Conservation (phyloP, 2,888 invertebrate species). For the Chymomyza caudatula region DNA sequence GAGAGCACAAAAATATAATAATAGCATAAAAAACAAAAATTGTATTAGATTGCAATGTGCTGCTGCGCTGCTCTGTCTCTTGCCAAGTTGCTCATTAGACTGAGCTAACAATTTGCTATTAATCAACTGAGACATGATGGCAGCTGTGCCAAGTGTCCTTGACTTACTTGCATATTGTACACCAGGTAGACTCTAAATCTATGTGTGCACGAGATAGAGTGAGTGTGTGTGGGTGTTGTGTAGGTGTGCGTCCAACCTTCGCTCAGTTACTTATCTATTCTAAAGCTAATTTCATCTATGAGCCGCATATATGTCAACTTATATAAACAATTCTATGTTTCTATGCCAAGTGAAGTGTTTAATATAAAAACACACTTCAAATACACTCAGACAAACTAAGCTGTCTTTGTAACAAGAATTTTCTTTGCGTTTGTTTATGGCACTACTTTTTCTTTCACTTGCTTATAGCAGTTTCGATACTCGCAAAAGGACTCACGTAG, state of each 20-base stretch:
- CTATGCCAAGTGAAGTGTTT: slow-evolving; percentile 10
- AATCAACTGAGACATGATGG: slow-evolving; percentile 42
- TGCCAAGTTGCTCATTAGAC: slow-evolving; percentile 45
- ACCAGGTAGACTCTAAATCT: not conserved
- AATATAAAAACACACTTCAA: not conserved
- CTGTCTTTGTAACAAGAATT: no score
- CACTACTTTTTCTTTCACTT: no score
- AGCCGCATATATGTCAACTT: not conserved
- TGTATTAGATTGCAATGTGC: not conserved
- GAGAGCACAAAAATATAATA: slow-evolving; percentile 3
- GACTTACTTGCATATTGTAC: slow-evolving; percentile 35
- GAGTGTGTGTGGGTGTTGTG: not conserved
- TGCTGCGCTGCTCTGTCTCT: not conserved
- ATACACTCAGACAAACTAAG: not conserved
- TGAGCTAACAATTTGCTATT: slow-evolving; percentile 39
- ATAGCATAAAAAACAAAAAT: slow-evolving; percentile 1
- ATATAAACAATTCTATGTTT: not conserved
- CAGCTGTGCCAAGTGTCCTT: slow-evolving; percentile 39
- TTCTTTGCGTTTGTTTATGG: no score
- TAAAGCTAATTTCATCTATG: not conserved
- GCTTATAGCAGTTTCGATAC: no score
- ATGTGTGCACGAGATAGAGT: not conserved
- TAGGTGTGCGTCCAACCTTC: not conserved
- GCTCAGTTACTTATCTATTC: not conserved
- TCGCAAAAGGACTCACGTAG: no score